A percentile compares a stretch with the other conserved stretches of the same genome.
phyloP scores from a whole-genome alignment of 1,140 invertebrate species.

The Popillia japonica region DNA sequence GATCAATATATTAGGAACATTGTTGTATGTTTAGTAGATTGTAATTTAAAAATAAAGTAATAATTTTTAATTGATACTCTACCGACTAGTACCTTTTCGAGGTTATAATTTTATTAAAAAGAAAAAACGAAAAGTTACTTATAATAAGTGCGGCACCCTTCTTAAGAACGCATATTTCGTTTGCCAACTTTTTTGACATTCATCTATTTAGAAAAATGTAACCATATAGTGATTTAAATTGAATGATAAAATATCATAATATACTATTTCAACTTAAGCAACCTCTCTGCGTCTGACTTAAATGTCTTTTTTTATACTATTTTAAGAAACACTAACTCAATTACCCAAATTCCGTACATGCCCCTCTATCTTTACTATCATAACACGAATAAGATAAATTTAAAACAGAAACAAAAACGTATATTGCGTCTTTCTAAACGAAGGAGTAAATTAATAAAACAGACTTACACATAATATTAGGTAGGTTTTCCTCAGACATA shows the following conservation, averaged over 20 bases:
- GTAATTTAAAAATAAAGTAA: not conserved
- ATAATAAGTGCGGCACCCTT: too few relatives aligned
- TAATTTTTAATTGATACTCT: not conserved
- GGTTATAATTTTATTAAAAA: too few relatives aligned
- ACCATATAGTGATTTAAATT: not conserved
- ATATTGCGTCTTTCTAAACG: conserved; percentile 16
- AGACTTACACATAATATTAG: conserved; percentile 57
- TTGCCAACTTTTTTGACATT: too few relatives aligned
- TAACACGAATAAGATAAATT: conserved; percentile 2
- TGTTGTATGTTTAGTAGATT: not conserved
- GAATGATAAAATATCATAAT: not conserved
- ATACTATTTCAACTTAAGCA: not conserved
- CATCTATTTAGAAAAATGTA: not conserved
- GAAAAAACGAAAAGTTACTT: too few relatives aligned
- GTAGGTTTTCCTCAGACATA: conserved; percentile 57
- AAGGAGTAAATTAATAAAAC: conserved; percentile 32
- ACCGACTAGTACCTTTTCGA: not conserved
- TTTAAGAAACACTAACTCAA: not conserved
- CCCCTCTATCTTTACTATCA: not conserved
- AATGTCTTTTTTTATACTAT: too few relatives aligned
- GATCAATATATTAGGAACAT: conserved; percentile 8
- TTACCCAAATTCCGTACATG: not conserved
- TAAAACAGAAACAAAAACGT: conserved; percentile 16
- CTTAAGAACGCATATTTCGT: too few relatives aligned
- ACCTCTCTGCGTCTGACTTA: too few relatives aligned